These are phyloP conservation scores for Drosophila melanosoma DNA, from an alignment of 2,888 invertebrate genomes.

Conservation along the genomic window DNA sequence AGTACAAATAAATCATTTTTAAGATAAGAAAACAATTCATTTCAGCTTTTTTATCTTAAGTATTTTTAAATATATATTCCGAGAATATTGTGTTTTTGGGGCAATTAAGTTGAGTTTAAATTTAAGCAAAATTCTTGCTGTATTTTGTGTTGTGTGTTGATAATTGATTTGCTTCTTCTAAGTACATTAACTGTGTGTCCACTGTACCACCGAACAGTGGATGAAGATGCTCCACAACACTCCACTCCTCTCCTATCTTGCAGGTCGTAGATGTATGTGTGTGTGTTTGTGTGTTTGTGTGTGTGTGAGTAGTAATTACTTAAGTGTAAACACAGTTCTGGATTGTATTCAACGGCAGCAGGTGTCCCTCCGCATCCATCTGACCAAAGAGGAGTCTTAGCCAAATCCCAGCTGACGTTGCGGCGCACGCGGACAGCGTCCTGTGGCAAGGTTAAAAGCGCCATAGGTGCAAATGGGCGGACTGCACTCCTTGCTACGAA, in stretches of 20 bases:
- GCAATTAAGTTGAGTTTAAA: not conserved
- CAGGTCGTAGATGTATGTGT: slow-evolving; percentile 19
- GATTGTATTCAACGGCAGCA: slow-evolving; percentile 43
- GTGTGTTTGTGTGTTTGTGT: not conserved
- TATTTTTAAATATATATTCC: not conserved
- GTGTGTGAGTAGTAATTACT: slow-evolving; percentile 29
- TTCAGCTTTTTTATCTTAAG: not conserved
- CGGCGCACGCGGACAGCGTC: slow-evolving; percentile 82
- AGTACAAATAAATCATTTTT: not conserved
- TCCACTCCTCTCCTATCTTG: not conserved
- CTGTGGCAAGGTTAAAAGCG: slow-evolving; percentile 72
- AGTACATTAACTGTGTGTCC: not conserved
- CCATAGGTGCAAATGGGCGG: slow-evolving; percentile 82
- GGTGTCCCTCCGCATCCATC: not conserved
- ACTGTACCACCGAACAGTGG: not conserved
- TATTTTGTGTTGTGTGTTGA: not conserved
- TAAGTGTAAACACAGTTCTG: slow-evolving; percentile 69
- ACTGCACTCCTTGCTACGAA: slow-evolving; percentile 77
- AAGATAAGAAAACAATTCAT: not conserved
- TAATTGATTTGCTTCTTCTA: not conserved
- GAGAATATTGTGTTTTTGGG: not conserved
- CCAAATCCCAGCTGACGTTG: slow-evolving; percentile 67
- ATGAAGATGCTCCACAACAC: not conserved
- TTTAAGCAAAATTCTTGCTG: not conserved
- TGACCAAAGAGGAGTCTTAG: slow-evolving; percentile 41